Base-by-base conservation (phyloP, 1,140 invertebrate species). In the Brachionus rotundiformis region DNA sequence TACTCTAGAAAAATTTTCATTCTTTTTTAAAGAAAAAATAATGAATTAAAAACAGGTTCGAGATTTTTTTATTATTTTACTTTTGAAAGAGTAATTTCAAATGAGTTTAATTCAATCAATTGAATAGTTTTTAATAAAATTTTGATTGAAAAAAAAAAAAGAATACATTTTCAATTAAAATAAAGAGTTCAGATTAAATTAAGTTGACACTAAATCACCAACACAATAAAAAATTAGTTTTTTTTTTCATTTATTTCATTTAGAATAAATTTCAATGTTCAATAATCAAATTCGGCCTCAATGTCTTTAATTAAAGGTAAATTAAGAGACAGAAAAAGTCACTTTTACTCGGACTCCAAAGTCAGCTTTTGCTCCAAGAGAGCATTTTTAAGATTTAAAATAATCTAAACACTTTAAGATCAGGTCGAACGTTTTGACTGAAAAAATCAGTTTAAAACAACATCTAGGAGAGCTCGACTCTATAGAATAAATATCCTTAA, bases 171-270 rank as follows among this genome's bases (percentile, higher is more conserved):
- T 54, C 47, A 54, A 54, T 54, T 19, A 23, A 54, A 54, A 54
- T 25, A 54, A 54, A 54, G 19, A 54, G 47, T 54, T 54, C 47
- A 54, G 61, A 33, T 29, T 63, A 13, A 63, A 63, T 33, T 63
- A 63, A 63, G 61, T 63, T 29, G 61, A 63, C 61, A 63, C 61
- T 29, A 29, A 63, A 63, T 63, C 29, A 54, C 47, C 47, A 54
- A 54, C 47, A 54, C 47, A 54, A 54, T 54, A 54, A 63, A 63
- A 63, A 29, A n/a, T n/a, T n/a, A n/a, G n/a, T n/a, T n/a, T n/a
- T 63, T 63, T 3, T 63, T 63, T 31, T 63, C 29, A 6, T 33
- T 31, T 13, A 27, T 36, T 68, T 33, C 19, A 16, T 54, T 16
- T 54, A 54, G 47, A 54, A 54, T 54, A 19, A 54, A 54, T 19